Percentiles rank a stretch among this genome's conserved stretches.
These are phyloP conservation scores for Galleria mellonella DNA, from an alignment of 1,140 invertebrate species.

Conservation along the genomic window DNA sequence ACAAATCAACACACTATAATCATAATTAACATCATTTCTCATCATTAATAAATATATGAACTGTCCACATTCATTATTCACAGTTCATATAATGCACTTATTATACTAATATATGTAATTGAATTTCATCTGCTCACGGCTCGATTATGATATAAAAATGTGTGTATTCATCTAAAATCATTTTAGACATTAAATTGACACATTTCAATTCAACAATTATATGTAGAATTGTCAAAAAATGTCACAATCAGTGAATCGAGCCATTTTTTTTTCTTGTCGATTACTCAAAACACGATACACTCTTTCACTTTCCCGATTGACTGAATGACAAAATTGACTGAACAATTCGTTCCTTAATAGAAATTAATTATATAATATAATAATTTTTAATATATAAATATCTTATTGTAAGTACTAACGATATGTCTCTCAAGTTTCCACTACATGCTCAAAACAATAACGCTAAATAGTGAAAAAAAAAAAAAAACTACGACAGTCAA, in stretches of 20 bases:
- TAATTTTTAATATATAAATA: constrained; percentile 38
- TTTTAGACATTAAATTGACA: too few relatives aligned
- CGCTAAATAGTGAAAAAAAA: constrained; percentile 38
- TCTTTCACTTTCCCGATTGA: constrained; percentile 30
- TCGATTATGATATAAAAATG: too few relatives aligned
- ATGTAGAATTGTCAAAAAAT: too few relatives aligned
- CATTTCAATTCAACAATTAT: too few relatives aligned
- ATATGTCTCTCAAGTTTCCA: constrained; percentile 56
- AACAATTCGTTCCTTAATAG: constrained; percentile 48
- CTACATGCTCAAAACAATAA: constrained; percentile 46
- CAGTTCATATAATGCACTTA: too few relatives aligned
- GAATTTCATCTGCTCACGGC: too few relatives aligned
- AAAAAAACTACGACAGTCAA: constrained; percentile 37
- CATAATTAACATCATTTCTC: neutral
- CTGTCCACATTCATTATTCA: too few relatives aligned
- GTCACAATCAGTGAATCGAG: neutral
- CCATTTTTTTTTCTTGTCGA: constrained; percentile 1
- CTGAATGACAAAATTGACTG: constrained; percentile 54
- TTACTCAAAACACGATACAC: constrained; percentile 12
- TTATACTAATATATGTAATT: too few relatives aligned
- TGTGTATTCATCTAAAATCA: too few relatives aligned
- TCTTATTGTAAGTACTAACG: constrained; percentile 35
- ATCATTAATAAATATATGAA: too few relatives aligned
- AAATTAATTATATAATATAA: constrained; percentile 36
- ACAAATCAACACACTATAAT: neutral